Evolutionary conservation across 2,113 vertebrate species (phyloP).

Genomic region (Centropus unirufus): DNA sequence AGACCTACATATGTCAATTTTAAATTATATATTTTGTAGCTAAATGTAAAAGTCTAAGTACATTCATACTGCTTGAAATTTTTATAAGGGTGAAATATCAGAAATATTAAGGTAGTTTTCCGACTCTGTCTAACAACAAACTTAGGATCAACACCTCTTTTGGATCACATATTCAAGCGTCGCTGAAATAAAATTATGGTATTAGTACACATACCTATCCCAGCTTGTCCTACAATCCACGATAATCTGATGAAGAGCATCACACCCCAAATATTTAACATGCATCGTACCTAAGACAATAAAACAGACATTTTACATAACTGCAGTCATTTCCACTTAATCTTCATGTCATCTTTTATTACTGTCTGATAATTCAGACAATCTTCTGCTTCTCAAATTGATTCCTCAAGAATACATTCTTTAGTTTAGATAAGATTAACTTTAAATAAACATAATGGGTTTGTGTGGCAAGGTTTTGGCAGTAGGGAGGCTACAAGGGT

Average conservation of each 20-base stretch:
- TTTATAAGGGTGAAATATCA: background rate
- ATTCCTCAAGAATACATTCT: too few species aligned
- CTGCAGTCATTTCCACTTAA: background rate
- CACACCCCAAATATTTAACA: conserved; percentile 99
- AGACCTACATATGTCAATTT: background rate
- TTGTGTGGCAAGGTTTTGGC: too few species aligned
- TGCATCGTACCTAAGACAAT: conserved; percentile 90
- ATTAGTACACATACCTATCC: conserved; percentile 86
- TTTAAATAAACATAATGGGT: too few species aligned
- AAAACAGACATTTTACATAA: background rate
- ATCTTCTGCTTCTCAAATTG: too few species aligned
- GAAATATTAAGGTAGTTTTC: background rate
- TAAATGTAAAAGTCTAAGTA: background rate
- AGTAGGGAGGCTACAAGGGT: too few species aligned
- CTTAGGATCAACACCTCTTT: background rate
- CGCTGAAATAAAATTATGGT: background rate
- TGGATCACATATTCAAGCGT: background rate
- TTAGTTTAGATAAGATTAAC: too few species aligned
- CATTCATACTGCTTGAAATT: background rate
- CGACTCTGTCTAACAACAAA: background rate
- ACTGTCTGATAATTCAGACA: too few species aligned
- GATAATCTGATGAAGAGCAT: conserved; percentile 99
- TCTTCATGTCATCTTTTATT: background rate
- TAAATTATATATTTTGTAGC: background rate
- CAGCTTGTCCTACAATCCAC: conserved; percentile 98